Percentiles rank a stretch among this genome's conserved stretches.
phyloP scores from a whole-genome alignment of 1,140 invertebrate genomes.

The Drosophila jambulina region DNA sequence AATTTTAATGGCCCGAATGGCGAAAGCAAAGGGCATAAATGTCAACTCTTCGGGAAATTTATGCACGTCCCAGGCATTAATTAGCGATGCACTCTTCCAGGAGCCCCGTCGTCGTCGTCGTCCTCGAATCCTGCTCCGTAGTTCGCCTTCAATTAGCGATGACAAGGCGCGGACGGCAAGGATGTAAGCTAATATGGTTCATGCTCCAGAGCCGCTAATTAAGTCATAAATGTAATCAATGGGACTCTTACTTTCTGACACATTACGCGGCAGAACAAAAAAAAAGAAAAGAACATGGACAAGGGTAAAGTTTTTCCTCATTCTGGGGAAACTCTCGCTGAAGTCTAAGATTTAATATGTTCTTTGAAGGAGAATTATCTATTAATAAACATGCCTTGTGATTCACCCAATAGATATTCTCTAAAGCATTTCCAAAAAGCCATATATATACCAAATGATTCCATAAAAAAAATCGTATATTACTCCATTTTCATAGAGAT shows the following conservation, averaged over 20 bases:
- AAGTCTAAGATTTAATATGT: neutral
- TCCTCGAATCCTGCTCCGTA: conserved; percentile 20
- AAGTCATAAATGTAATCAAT: conserved; percentile 76
- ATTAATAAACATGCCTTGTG: neutral
- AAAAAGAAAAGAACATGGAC: neutral
- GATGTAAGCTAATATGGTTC: conserved; percentile 67
- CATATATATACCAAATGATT: neutral
- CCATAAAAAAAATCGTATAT: neutral
- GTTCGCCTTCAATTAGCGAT: conserved; percentile 57
- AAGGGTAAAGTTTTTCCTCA: neutral
- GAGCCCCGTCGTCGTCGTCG: neutral
- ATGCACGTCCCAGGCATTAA: conserved; percentile 78
- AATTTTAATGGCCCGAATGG: conserved; percentile 67
- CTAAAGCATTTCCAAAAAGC: no score
- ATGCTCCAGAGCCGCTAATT: conserved; percentile 52
- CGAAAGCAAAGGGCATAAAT: conserved; percentile 62
- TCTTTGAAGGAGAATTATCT: neutral
- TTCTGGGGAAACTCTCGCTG: neutral
- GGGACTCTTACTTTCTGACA: conserved; percentile 20
- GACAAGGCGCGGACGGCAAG: neutral
- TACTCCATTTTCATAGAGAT: neutral
- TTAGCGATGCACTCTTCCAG: conserved; percentile 68
- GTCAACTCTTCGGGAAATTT: conserved; percentile 76
- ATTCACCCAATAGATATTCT: neutral
- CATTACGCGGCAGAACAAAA: neutral